A percentile compares a stretch with the other conserved stretches of the same genome.
Conservation (phyloP, 1,140 invertebrate species). For the Diabrotica undecimpunctata region DNA sequence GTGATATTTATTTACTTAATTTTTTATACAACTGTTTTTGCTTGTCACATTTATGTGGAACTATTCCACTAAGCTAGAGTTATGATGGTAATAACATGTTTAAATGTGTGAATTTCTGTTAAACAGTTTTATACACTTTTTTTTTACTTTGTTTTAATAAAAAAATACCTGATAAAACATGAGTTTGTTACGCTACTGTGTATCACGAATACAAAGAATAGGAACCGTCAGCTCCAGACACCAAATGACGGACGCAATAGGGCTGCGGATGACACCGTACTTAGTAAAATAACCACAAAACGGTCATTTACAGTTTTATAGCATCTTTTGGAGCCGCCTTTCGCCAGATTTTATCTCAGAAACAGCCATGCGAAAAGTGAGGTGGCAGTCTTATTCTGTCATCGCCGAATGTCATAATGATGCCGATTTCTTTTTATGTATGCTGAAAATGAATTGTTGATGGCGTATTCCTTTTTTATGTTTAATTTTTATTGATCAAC, state of each 20-base stretch:
- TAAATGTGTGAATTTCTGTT: too few species aligned
- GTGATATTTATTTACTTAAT: too few species aligned
- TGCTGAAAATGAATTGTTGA: constrained; percentile 28
- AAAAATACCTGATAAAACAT: neutral
- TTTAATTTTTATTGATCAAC: neutral
- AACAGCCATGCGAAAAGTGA: constrained; percentile 30
- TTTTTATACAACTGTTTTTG: too few species aligned
- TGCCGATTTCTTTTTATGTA: constrained; percentile 25
- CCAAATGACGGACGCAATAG: constrained; percentile 36
- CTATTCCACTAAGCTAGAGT: too few species aligned
- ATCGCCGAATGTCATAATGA: constrained; percentile 34
- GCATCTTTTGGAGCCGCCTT: constrained; percentile 35
- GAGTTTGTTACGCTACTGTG: constrained; percentile 12
- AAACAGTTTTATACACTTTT: too few species aligned
- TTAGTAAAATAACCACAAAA: constrained; percentile 44
- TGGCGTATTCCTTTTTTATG: constrained; percentile 6
- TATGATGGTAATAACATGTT: too few species aligned
- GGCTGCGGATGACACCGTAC: constrained; percentile 38
- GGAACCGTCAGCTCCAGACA: constrained; percentile 31
- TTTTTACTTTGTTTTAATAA: too few species aligned
- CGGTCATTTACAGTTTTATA: constrained; percentile 42
- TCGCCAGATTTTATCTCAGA: constrained; percentile 37
- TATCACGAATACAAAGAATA: constrained; percentile 24
- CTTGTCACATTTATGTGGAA: too few species aligned
- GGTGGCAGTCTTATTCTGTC: constrained; percentile 34